These are phyloP conservation scores for Drosophila arawakana DNA, from an alignment of 1,140 invertebrate species.

Conservation along the genomic window DNA sequence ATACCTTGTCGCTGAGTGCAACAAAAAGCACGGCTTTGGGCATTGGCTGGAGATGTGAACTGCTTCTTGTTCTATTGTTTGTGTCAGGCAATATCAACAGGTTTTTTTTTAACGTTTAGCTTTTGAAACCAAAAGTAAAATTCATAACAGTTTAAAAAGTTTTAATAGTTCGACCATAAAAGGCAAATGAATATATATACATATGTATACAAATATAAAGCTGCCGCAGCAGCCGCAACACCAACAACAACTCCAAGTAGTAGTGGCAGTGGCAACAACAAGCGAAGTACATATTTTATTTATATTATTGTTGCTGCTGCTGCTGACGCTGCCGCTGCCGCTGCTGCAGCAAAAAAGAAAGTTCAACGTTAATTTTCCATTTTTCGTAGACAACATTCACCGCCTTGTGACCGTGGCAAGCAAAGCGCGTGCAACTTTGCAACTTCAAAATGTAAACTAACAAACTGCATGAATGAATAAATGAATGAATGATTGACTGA, in stretches of 20 bases:
- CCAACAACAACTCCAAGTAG: slow-evolving; percentile 8
- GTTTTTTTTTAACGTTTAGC: slow-evolving; percentile 43
- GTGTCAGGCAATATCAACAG: slow-evolving; percentile 48
- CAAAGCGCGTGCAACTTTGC: slow-evolving; percentile 71
- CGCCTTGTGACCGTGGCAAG: slow-evolving; percentile 51
- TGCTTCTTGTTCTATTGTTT: slow-evolving; percentile 71
- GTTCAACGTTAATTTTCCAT: slow-evolving; percentile 79
- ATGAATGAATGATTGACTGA: slow-evolving; percentile 52
- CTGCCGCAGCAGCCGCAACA: slow-evolving; percentile 22
- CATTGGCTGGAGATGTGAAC: slow-evolving; percentile 33
- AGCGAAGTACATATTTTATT: slow-evolving; percentile 72
- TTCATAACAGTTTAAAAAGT: slow-evolving; percentile 68
- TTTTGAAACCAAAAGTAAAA: slow-evolving; percentile 64
- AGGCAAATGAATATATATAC: slow-evolving; percentile 58
- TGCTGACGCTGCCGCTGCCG: slow-evolving; percentile 22
- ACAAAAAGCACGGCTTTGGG: slow-evolving; percentile 20
- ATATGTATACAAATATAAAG: slow-evolving; percentile 40
- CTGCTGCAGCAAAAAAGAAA: slow-evolving; percentile 73
- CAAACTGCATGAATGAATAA: slow-evolving; percentile 73
- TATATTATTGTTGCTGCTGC: slow-evolving; percentile 65
- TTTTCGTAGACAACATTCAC: slow-evolving; percentile 76
- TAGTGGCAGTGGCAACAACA: slow-evolving; percentile 25
- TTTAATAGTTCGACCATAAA: slow-evolving; percentile 55
- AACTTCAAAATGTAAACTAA: slow-evolving; percentile 71
- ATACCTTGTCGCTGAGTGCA: slow-evolving; percentile 45